Evolutionary conservation across 2,888 invertebrate species (phyloP), one percentile per base, ranked within the genome.

Genomic region (Polydrusus pterygomalis): DNA sequence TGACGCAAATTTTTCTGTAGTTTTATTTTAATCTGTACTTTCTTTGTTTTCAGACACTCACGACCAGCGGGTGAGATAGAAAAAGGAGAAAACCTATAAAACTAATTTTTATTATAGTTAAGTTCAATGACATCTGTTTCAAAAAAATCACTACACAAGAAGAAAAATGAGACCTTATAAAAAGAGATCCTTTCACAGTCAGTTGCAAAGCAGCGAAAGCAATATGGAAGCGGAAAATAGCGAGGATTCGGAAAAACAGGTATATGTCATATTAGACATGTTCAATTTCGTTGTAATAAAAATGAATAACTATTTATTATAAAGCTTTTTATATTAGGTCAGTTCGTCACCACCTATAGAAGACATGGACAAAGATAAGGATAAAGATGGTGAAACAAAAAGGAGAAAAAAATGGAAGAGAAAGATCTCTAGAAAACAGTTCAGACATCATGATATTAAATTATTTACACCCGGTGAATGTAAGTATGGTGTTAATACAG

Each of bases 401-500:
- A 75, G 68, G 30, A 80, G 70, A 40, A 81, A 76, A 67, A 79
- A 80, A 58, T 79, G 82, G 74, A 84, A 83, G 69, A 80, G 80
- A 38, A 80, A 81, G 45, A 81, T 80, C 45, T 82, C 82, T 54
- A 79, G 84, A 17, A 81, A 81, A 30, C 81, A 83, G 62, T 84
- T 82, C 64, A 63, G 84, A 43, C 84, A 84, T 68, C 80, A 81
- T 20, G 79, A 79, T 40, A 79, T 84, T 70, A 80, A 82, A 49
- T 56, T 84, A 2, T 83, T 81, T 67, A 83, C 82, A 64, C 79
- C 83, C n/a, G 83, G 82, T 13, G 74, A 77, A 65, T 80, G 84
- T 83, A 77, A 83, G 83, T 81, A 60, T 69, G n/a, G 25, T 54
- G 0, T 17, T 47, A 17, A 17, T 25, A 25, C 25, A 25, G 1